A percentile compares a stretch with the other conserved stretches of the same genome.
Conservation (phyloP, 64 coral and sea anemone species). For the Hydrozoanthus tunicans region DNA sequence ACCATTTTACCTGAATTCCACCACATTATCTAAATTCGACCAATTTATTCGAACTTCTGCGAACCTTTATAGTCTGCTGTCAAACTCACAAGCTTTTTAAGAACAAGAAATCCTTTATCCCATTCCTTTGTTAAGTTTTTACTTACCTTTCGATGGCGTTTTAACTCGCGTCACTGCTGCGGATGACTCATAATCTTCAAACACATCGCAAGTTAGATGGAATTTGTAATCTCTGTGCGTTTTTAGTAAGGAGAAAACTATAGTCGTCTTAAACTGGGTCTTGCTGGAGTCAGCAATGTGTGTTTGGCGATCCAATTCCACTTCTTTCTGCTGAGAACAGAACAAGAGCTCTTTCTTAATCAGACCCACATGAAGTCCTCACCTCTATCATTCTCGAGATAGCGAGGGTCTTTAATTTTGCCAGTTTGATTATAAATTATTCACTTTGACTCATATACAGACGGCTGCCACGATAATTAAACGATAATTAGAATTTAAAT, state of each 20-base stretch:
- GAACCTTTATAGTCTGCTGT: too few relatives aligned
- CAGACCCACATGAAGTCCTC: neutral
- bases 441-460: too few relatives aligned
- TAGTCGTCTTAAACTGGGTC: neutral
- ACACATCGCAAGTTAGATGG: conserved; percentile 2
- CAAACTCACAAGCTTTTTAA: too few relatives aligned
- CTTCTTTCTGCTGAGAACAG: neutral
- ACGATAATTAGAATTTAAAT: too few relatives aligned
- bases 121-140: neutral
- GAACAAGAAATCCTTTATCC: too few relatives aligned
- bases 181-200: neutral
- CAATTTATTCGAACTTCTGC: too few relatives aligned
- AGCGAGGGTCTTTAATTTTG: too few relatives aligned
- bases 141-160: neutral
- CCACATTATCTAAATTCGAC: too few relatives aligned
- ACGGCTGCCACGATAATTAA: too few relatives aligned
- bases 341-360: neutral
- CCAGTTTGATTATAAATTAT: too few relatives aligned
- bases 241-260: neutral
- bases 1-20: too few relatives aligned
- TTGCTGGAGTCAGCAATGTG: neutral
- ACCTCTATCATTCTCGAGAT: neutral
- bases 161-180: neutral
- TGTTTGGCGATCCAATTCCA: neutral
- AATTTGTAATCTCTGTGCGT: neutral